phyloP scores from a whole-genome alignment of 2,888 invertebrate genomes.

The Tridacna gigas region DNA sequence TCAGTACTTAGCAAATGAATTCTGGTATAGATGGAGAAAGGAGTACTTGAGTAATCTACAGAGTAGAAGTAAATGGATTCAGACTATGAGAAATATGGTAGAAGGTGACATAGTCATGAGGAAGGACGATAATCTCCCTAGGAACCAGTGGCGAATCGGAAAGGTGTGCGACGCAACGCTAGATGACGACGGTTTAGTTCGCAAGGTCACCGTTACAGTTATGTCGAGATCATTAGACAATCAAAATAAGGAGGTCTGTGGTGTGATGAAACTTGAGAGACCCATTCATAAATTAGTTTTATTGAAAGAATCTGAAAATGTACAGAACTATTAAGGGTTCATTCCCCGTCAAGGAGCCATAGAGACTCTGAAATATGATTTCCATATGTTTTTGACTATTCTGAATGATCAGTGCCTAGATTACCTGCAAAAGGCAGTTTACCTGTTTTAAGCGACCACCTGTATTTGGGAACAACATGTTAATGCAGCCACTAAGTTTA shows the following conservation, averaged over 20 bases:
- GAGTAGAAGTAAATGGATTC: conserved; percentile 25
- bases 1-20: conserved; percentile 8
- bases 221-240: conserved; percentile 11
- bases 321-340: not conserved
- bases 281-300: conserved; percentile 57
- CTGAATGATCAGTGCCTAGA: no score
- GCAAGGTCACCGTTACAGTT: conserved; percentile 46
- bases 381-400: no score
- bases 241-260: not conserved
- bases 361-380: no score
- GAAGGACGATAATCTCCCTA: conserved; percentile 38
- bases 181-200: conserved; percentile 41
- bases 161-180: conserved; percentile 15
- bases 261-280: conserved; percentile 27
- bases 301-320: conserved; percentile 24
- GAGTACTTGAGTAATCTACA: conserved; percentile 46
- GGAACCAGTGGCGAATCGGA: conserved; percentile 41
- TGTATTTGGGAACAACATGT: no score
- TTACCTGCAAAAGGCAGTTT: no score
- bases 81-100: conserved; percentile 17
- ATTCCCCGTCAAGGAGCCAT: not conserved
- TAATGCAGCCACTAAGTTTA: no score
- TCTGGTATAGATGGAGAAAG: conserved; percentile 1
- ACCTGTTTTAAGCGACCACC: no score
- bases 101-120: conserved; percentile 55